Conservation (phyloP, 2,888 invertebrate species). For the Nasonovia ribisnigri region DNA sequence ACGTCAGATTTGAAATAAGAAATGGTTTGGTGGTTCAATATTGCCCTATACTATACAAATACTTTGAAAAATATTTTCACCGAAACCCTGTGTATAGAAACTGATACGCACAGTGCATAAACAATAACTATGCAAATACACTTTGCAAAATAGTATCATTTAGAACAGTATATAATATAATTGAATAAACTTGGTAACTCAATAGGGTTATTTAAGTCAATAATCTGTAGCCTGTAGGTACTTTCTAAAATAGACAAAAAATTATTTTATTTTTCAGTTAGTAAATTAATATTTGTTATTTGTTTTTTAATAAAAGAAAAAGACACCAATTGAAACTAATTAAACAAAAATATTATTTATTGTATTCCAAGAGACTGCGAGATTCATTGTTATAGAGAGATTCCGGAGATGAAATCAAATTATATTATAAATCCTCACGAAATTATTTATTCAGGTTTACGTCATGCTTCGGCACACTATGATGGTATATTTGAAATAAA, state of each 20-base stretch:
- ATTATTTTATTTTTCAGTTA: no score
- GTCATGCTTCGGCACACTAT: conserved; percentile 3
- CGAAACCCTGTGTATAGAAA: neutral
- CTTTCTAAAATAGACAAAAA: neutral
- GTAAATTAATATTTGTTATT: no score
- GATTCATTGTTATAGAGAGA: neutral
- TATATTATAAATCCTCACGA: neutral
- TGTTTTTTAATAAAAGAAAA: neutral
- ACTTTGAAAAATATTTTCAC: neutral
- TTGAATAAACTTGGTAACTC: neutral
- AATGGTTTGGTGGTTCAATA: neutral
- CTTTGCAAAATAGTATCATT: neutral
- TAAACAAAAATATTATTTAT: neutral
- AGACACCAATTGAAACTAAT: neutral
- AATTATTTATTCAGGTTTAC: neutral
- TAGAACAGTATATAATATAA: neutral
- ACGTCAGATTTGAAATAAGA: neutral
- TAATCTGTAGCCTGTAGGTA: no score
- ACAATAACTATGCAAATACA: neutral
- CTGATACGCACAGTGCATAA: neutral
- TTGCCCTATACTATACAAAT: neutral
- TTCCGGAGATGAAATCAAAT: neutral
- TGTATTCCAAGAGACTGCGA: neutral
- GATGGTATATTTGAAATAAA: neutral
- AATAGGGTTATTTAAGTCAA: no score